Evolutionary conservation across 2,888 invertebrate species (phyloP), one percentile per base, ranked within the genome.

Genomic region (Altica lythri): DNA sequence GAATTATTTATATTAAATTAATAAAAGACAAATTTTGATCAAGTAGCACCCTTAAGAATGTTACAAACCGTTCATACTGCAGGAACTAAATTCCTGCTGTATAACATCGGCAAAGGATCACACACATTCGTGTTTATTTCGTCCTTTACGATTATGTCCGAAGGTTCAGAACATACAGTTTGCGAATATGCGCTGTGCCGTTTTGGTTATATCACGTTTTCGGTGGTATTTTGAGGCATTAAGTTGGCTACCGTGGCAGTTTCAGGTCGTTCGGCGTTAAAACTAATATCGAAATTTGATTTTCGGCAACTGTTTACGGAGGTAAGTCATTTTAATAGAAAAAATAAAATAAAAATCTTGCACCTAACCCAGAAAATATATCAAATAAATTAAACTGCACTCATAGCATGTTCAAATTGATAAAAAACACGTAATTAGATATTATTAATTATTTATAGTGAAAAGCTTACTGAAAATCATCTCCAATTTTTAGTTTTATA

Each of bases 201-300:
- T 61, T 65, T 64, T 69, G 66, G 68, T 65, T 64, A 68, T 71
- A 72, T 74, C 74, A 72, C 72, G 74, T 75, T 75, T 72, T 74
- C 74, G 72, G 74, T 72, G 66, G 72, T 73, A 74, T 75, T 75
- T 76, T 66, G 64, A 71, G 68, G 65, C 76, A 75, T 73, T 76
- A 77, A 76, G 77, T 77, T 76, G 76, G 75, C 75, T 70, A 72
- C 70, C 75, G 77, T 77, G 76, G 71, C 72, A 67, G 74, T 74
- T 69, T 68, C 67, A 75, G 74, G 77, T 75, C 74, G 76, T 72
- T 75, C 73, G 69, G 68, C 69, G 72, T 70, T 69, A 66, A 69
- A 72, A 68, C 60, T 58, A 62, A 65, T 63, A 65, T 56, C 60
- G 57, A 64, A 66, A 64, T 53, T 61, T 61, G 61, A 60, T 65